Conservation (phyloP, 2,888 invertebrate species). For the Prostheceraeus crozeri region DNA sequence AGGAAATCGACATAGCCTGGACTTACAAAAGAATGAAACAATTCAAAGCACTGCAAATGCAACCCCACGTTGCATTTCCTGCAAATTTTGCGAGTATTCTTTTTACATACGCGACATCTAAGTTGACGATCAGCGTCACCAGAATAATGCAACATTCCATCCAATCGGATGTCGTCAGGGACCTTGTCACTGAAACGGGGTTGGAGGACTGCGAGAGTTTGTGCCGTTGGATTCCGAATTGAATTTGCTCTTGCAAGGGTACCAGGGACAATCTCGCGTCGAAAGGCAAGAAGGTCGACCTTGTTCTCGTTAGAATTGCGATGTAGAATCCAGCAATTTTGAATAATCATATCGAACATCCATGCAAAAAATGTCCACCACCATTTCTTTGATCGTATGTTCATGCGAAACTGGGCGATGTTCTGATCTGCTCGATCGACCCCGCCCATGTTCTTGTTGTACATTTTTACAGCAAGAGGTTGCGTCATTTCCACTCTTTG, state of each 20-base stretch:
- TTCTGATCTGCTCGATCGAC: too few relatives aligned
- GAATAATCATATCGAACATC: constrained; percentile 12
- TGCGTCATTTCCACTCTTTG: constrained; percentile 9
- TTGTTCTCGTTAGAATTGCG: background rate
- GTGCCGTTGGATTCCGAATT: too few relatives aligned
- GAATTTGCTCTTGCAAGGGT: background rate
- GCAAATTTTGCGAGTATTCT: constrained; percentile 14
- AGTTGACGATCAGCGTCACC: constrained; percentile 15
- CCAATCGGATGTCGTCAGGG: background rate
- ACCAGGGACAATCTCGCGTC: constrained; percentile 10
- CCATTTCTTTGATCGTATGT: too few relatives aligned
- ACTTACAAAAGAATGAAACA: constrained; percentile 10
- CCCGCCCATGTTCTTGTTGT: too few relatives aligned
- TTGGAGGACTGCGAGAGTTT: background rate
- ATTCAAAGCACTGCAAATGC: constrained; percentile 20
- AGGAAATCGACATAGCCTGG: too few relatives aligned
- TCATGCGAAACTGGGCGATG: too few relatives aligned
- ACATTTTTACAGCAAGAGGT: constrained; percentile 10
- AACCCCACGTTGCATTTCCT: constrained; percentile 11
- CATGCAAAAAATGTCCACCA: too few relatives aligned
- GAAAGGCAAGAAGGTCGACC: constrained; percentile 13
- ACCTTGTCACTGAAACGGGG: background rate
- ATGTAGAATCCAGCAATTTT: constrained; percentile 8
- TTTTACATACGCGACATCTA: constrained; percentile 12
- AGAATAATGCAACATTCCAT: constrained; percentile 10